phyloP scores from a whole-genome alignment of 2,888 invertebrate genomes.

The Aphidoletes aphidimyza region DNA sequence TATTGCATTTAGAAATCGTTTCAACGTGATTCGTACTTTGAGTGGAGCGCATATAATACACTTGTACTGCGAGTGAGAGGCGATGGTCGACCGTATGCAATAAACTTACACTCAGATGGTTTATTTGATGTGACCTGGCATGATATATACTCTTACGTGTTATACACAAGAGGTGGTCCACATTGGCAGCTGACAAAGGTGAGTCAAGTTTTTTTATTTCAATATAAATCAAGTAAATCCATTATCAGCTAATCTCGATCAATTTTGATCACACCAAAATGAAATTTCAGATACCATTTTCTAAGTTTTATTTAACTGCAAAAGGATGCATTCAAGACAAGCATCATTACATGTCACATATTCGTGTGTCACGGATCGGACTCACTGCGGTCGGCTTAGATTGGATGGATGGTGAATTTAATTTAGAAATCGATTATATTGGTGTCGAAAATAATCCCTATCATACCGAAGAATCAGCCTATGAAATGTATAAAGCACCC shows the following conservation, averaged over 20 bases:
- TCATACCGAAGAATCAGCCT: slow-evolving; percentile 87
- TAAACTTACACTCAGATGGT: slow-evolving; percentile 82
- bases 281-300: slow-evolving; percentile 89
- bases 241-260: not conserved
- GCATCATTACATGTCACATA: slow-evolving; percentile 73
- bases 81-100: slow-evolving; percentile 90
- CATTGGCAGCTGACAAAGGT: slow-evolving; percentile 96
- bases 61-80: slow-evolving; percentile 84
- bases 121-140: slow-evolving; percentile 89
- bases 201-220: slow-evolving; percentile 59
- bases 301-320: slow-evolving; percentile 85
- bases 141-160: slow-evolving; percentile 84
- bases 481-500: slow-evolving; percentile 87
- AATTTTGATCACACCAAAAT: no score
- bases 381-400: slow-evolving; percentile 81
- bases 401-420: slow-evolving; percentile 83
- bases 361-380: slow-evolving; percentile 77
- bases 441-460: slow-evolving; percentile 84
- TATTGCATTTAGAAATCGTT: slow-evolving; percentile 79
- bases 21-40: slow-evolving; percentile 73
- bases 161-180: slow-evolving; percentile 96
- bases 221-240: no score
- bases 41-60: slow-evolving; percentile 73
- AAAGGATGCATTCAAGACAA: slow-evolving; percentile 89
- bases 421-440: slow-evolving; percentile 91